These are phyloP conservation scores for Mormoops blainvillei DNA, from an alignment of 2,113 vertebrate genomes.

Conservation along the genomic window DNA sequence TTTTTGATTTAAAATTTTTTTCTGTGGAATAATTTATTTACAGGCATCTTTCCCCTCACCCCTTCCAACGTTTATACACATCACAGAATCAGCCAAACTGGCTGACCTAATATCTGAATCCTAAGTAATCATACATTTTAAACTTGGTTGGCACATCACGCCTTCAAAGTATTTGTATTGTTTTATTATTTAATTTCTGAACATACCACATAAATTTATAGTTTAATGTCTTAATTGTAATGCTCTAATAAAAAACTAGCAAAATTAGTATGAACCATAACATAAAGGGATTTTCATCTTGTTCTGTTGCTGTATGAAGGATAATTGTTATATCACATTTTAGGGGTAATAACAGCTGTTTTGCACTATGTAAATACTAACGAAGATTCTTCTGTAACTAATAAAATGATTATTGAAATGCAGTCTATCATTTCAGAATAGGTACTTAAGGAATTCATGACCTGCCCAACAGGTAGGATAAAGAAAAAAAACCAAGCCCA, in stretches of 20 bases:
- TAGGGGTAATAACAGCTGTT: constrained; percentile 87
- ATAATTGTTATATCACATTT: constrained; percentile 80
- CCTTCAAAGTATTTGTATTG: constrained; percentile 77
- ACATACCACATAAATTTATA: constrained; percentile 78
- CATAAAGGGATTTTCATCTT: constrained; percentile 78
- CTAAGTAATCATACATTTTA: constrained; percentile 48
- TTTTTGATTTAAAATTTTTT: constrained; percentile 50
- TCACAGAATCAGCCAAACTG: constrained; percentile 23
- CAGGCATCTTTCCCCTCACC: not conserved
- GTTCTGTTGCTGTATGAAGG: constrained; percentile 80
- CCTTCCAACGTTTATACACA: constrained; percentile 20
- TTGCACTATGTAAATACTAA: constrained; percentile 98
- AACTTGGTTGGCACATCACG: constrained; percentile 79
- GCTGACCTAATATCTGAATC: constrained; percentile 39
- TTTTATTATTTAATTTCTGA: constrained; percentile 79
- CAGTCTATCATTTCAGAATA: constrained; percentile 39
- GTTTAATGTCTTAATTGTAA: constrained; percentile 80
- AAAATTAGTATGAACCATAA: constrained; percentile 73
- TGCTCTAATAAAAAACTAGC: constrained; percentile 77
- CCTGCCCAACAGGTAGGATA: not conserved
- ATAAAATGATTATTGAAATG: constrained; percentile 90
- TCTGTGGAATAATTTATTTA: constrained; percentile 52
- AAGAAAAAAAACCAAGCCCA: not conserved
- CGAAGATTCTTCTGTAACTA: constrained; percentile 88
- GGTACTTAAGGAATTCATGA: not conserved